Evolutionary conservation across 2,888 invertebrate genomes (phyloP).

Genomic region (Torymus auratus): DNA sequence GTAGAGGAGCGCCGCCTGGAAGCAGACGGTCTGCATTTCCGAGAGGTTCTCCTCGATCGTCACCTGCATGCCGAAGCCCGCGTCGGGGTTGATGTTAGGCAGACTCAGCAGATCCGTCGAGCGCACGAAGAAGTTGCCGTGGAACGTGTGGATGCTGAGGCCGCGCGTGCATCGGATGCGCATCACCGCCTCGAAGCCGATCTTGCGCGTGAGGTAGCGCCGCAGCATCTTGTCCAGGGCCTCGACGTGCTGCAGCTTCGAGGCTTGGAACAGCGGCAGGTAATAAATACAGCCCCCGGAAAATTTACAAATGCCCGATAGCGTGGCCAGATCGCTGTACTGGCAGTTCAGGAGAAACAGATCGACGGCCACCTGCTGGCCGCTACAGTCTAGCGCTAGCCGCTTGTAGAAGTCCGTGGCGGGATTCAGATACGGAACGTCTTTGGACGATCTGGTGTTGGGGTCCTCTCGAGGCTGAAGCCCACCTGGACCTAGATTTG

Average conservation of each 20-base stretch:
- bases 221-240: constrained; percentile 87
- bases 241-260: constrained; percentile 84
- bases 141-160: constrained; percentile 97
- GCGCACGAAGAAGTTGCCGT: constrained; percentile 99
- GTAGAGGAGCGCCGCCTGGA: constrained; percentile 98
- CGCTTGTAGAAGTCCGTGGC: constrained; percentile 99
- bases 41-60: constrained; percentile 94
- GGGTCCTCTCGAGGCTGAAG: constrained; percentile 90
- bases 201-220: constrained; percentile 95
- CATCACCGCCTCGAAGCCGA: constrained; percentile 99
- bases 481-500: constrained; percentile 92
- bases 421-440: constrained; percentile 92
- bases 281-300: constrained; percentile 96
- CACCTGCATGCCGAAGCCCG: constrained; percentile 98
- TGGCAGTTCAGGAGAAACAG: constrained; percentile 95
- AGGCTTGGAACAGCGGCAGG: constrained; percentile 90
- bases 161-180: constrained; percentile 96
- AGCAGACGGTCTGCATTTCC: constrained; percentile 93
- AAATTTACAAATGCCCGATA: constrained; percentile 94
- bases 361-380: constrained; percentile 97
- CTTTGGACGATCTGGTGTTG: constrained; percentile 87
- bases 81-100: constrained; percentile 98
- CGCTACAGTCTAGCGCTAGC: constrained; percentile 96
- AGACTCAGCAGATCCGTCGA: constrained; percentile 97
- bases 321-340: constrained; percentile 94